Conservation (phyloP, 2,113 vertebrate species). For the Pteropus alecto region DNA sequence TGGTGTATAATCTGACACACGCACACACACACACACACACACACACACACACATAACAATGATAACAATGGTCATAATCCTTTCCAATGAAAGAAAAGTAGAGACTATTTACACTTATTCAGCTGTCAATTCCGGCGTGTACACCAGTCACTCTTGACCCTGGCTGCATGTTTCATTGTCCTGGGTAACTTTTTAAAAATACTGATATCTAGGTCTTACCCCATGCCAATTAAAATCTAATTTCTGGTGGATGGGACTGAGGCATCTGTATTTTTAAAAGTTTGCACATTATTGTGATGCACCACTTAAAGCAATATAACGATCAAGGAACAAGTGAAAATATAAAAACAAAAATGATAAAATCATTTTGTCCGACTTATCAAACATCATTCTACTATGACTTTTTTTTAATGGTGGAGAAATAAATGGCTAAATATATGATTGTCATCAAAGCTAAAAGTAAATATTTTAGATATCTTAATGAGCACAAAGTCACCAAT, state of each 20-base stretch:
- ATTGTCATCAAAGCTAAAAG: not conserved
- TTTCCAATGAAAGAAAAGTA: not conserved
- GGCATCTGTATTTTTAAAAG: not conserved
- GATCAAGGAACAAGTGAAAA: not conserved
- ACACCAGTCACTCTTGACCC: not conserved
- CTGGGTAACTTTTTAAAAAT: not conserved
- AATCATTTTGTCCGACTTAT: not conserved
- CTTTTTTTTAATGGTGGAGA: slow-evolving; percentile 6
- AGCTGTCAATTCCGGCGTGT: not conserved
- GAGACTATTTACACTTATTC: not conserved
- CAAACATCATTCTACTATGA: not conserved
- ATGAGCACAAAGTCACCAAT: not conserved
- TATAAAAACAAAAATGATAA: not conserved
- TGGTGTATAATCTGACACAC: not conserved
- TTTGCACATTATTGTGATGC: not conserved
- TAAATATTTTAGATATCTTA: not conserved
- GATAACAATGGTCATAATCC: not conserved
- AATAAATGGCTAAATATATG: not conserved
- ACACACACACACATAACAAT: not conserved
- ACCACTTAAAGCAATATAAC: not conserved
- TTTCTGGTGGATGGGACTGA: not conserved
- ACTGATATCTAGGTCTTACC: not conserved
- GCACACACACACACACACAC: not conserved
- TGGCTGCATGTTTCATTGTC: not conserved
- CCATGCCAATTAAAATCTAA: not conserved